phyloP scores from a whole-genome alignment of 2,113 vertebrate genomes.

The Pycnonotus jocosus region DNA sequence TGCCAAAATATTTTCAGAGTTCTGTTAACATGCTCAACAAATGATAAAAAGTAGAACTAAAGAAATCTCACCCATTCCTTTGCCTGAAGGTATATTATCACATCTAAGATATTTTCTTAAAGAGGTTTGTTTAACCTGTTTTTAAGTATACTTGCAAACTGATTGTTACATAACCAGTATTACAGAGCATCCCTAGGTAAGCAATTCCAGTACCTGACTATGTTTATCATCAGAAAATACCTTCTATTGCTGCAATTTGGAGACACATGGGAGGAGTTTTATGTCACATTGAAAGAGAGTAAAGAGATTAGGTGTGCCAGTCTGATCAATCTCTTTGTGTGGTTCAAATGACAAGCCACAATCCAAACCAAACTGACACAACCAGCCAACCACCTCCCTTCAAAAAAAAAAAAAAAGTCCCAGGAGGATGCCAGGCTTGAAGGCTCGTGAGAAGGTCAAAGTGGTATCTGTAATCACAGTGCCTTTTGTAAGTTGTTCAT shows the following conservation, averaged over 20 bases:
- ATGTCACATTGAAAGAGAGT: not conserved
- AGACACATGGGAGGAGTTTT: not conserved
- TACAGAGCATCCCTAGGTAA: not conserved
- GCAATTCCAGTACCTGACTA: not conserved
- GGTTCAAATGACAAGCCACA: not conserved
- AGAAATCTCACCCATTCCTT: not conserved
- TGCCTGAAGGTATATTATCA: not conserved
- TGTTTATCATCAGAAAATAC: not conserved
- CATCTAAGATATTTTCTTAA: not conserved
- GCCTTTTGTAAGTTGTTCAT: not conserved
- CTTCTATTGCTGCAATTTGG: too few relatives aligned
- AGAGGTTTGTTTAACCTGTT: not conserved
- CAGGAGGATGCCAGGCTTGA: not conserved
- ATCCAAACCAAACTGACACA: not conserved
- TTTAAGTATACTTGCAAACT: not conserved
- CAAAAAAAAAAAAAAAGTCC: not conserved
- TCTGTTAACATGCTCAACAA: not conserved
- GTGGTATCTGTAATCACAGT: not conserved
- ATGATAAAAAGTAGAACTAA: not conserved
- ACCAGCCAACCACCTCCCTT: not conserved
- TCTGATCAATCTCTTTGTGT: not conserved
- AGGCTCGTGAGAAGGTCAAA: not conserved
- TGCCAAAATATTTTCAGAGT: not conserved
- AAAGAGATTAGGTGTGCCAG: not conserved
- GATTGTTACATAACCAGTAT: not conserved